Conservation (phyloP, 2,888 invertebrate genomes). For the Dasysyrphus tricinctus region DNA sequence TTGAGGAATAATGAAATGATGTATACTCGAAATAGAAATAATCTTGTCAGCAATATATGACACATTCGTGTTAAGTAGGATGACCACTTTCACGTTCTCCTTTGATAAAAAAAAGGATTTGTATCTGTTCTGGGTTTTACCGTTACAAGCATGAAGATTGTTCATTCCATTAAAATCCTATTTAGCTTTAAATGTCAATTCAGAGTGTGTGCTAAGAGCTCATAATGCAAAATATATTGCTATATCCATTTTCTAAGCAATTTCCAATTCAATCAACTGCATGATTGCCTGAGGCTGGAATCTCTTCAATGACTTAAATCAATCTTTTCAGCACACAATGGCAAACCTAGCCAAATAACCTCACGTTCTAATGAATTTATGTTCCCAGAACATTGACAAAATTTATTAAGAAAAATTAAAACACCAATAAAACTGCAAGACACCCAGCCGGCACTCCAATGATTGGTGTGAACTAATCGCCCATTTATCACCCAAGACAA, state of each 20-base stretch:
- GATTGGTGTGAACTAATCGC: constrained; percentile 66
- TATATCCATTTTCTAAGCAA: not conserved
- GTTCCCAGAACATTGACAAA: constrained; percentile 29
- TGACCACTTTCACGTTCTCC: too few relatives aligned
- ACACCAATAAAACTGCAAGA: constrained; percentile 18
- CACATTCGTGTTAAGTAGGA: too few relatives aligned
- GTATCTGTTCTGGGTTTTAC: too few relatives aligned
- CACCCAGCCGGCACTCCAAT: not conserved
- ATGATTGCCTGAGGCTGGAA: not conserved
- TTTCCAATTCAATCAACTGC: constrained; percentile 15
- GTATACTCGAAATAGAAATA: too few relatives aligned
- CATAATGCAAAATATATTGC: not conserved
- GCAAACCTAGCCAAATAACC: constrained; percentile 24
- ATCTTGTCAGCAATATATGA: too few relatives aligned
- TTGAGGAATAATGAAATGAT: too few relatives aligned
- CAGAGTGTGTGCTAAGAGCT: not conserved
- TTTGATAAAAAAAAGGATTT: too few relatives aligned
- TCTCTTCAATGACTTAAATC: constrained; percentile 24
- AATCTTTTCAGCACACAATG: constrained; percentile 8
- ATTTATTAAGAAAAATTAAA: constrained; percentile 20
- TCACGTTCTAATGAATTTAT: constrained; percentile 51
- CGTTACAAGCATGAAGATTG: not conserved
- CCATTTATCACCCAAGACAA: constrained; percentile 68
- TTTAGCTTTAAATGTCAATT: constrained; percentile 3
- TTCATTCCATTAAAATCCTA: not conserved